These are phyloP conservation scores for Penaeus japonicus DNA, from an alignment of 1,140 invertebrate genomes.

Conservation along the genomic window DNA sequence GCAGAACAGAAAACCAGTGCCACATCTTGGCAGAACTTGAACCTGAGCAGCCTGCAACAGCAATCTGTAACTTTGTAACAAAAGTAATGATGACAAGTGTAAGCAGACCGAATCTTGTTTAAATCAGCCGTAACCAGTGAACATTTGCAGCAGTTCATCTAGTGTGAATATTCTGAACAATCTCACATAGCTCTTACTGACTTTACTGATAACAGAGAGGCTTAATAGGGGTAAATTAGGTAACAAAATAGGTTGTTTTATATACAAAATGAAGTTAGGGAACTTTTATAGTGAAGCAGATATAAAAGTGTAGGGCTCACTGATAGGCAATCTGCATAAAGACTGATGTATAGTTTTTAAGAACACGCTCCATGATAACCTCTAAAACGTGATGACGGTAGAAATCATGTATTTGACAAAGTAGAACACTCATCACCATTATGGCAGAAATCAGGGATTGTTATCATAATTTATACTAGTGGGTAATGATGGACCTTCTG, in stretches of 20 bases:
- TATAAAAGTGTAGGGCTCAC: neutral
- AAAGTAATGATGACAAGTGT: constrained; percentile 76
- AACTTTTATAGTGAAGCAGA: neutral
- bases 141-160: too few species aligned
- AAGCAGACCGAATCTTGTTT: constrained; percentile 58
- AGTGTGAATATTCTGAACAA: neutral
- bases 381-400: too few species aligned
- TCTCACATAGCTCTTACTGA: neutral
- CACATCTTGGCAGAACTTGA: constrained; percentile 96
- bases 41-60: constrained; percentile 91
- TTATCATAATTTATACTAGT: too few species aligned
- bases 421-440: too few species aligned
- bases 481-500: too few species aligned
- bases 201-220: too few species aligned
- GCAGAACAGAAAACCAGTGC: constrained; percentile 89
- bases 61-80: constrained; percentile 95
- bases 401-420: too few species aligned
- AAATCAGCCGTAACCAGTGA: neutral
- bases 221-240: too few species aligned
- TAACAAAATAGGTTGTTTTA: neutral
- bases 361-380: too few species aligned
- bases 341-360: too few species aligned
- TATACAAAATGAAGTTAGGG: neutral
- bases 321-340: neutral
- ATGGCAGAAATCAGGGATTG: too few species aligned